Evolutionary conservation across 2,113 vertebrate species (phyloP), one percentile per base, ranked within the genome.

Genomic region (Cromileptes altivelis): DNA sequence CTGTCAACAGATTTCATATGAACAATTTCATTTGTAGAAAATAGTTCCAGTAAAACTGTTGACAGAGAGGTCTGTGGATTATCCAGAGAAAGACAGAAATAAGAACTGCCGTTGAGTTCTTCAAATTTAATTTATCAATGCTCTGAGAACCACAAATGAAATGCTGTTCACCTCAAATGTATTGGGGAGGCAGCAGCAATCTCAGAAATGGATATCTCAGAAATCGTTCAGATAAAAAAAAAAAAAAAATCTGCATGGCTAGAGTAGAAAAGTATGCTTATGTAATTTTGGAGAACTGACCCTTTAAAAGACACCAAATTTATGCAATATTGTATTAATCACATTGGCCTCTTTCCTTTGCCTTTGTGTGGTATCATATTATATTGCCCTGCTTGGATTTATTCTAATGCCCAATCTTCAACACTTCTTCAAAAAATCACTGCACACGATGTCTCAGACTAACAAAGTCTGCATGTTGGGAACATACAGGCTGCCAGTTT

Each of bases 401-500:
- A 63, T 53, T 82, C 64, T 23, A n/a, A 56, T 70, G 63, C n/a
- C 21, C 55, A 19, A 60, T 30, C 58, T 77, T 72, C 64, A 64
- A 78, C 65, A 76, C 63, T 42, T 56, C n/a, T n/a, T n/a, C n/a
- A n/a, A n/a, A n/a, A n/a, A 57, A 15, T 6, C 47, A 30, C 21
- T 67, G 68, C 50, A 70, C 81, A 85, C 27, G 13, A 74, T 63
- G 80, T 75, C 72, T 89, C 74, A 82, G 30, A 74, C 82, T 81
- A 87, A 92, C 83, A 82, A 75, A 84, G 40, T 69, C 65, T 82
- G 86, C 86, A 85, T 82, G 85, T 58, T 85, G 68, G 85, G 78
- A 90, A 82, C 21, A 6, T 63, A 53, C 19, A 55, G 33, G 13
- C 73, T 86, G 81, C 81, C 87, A 86, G 79, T 82, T 83, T 71